Conservation (phyloP, 2,113 vertebrate species). For the Penelope pileata region DNA sequence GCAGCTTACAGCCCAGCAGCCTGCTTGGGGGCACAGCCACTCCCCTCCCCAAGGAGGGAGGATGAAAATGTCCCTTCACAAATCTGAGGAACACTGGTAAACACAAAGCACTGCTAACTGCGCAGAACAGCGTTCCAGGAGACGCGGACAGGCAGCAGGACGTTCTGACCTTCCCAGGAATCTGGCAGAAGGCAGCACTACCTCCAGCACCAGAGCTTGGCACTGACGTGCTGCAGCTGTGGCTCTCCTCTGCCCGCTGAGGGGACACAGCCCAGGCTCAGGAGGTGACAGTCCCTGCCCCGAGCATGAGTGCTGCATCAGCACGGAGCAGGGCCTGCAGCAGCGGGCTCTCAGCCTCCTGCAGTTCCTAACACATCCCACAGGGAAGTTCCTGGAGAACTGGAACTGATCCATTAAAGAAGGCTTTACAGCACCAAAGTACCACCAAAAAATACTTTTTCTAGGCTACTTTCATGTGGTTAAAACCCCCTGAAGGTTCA, state of each 20-base stretch:
- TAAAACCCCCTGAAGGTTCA: constrained; percentile 24
- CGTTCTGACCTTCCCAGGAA: not conserved
- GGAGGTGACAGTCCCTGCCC: not conserved
- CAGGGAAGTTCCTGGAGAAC: constrained; percentile 22
- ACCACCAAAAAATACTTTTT: constrained; percentile 21
- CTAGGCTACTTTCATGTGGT: constrained; percentile 50
- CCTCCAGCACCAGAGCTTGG: not conserved
- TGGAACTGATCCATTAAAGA: not conserved
- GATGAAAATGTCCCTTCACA: not conserved
- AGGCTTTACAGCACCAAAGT: not conserved
- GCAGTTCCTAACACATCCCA: accelerated
- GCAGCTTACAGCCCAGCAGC: not conserved
- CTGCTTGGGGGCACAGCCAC: not conserved
- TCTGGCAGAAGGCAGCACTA: not conserved
- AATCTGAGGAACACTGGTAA: not conserved
- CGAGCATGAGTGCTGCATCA: not conserved
- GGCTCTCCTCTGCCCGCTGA: not conserved
- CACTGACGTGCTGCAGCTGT: not conserved
- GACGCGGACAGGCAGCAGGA: not conserved
- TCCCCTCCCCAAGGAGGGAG: not conserved
- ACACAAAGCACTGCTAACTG: not conserved
- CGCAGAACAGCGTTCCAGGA: not conserved
- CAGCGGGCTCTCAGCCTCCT: constrained; percentile 18
- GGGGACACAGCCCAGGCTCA: not conserved
- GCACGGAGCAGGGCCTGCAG: not conserved